Conservation (phyloP, 2,797 vertebrate species). For the Mus spretus region DNA sequence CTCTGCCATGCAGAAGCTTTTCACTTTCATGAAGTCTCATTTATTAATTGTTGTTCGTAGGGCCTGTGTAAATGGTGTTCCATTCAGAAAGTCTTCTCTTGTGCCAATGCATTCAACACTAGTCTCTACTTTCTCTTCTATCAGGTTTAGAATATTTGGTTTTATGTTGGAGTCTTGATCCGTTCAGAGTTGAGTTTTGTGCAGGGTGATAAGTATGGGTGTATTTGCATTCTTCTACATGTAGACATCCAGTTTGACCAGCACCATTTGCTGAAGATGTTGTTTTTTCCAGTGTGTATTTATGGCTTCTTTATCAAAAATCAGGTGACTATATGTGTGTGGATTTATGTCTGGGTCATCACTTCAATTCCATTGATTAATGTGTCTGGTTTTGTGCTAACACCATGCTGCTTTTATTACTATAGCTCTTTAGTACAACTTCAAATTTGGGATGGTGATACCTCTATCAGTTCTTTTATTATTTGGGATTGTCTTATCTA, state of each 20-base stretch:
- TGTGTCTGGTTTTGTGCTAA: background rate
- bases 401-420: background rate
- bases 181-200: background rate
- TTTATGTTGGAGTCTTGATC: background rate
- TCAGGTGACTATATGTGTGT: background rate
- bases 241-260: background rate
- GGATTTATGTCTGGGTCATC: background rate
- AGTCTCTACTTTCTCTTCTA: background rate
- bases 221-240: background rate
- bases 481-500: background rate
- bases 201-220: background rate
- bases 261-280: background rate
- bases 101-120: background rate
- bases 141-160: background rate
- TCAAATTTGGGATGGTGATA: background rate
- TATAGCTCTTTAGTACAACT: background rate
- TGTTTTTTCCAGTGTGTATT: background rate
- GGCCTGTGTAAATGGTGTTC: background rate
- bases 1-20: background rate
- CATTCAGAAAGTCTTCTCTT: background rate
- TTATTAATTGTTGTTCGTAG: background rate
- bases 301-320: background rate
- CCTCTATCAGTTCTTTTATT: background rate
- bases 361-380: background rate
- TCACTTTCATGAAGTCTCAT: background rate